Base-by-base conservation (phyloP, 2,888 invertebrate genomes). In the Zaprionus bogoriensis region DNA sequence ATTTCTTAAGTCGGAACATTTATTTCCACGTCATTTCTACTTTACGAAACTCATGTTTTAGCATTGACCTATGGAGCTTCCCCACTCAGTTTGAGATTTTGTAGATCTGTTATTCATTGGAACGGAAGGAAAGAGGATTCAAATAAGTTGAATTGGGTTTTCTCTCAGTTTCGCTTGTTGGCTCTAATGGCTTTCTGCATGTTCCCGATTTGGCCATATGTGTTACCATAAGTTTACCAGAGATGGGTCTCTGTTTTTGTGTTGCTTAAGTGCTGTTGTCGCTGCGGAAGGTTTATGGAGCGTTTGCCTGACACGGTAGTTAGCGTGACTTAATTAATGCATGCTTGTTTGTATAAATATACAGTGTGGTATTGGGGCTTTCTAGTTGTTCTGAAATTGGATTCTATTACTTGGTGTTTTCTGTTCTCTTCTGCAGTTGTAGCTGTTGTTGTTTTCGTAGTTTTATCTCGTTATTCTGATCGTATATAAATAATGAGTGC, bases 401-500 rank as follows among this genome's bases (percentile, higher is more conserved):
- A 44, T 67, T n/a, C 63, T 67, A 39, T 48, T 68, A 22, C 46
- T 74, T 64, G 55, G 52, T 73, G 60, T 64, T 66, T 41, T 71
- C 60, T 36, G 48, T 63, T 59, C 19, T 51, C 47, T 61, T 67
- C 53, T 69, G 53, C 45, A 53, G 19, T 38, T 22, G 51, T 50
- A 14, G 32, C 14, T 32, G 14, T 42, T 36, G 38, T 14, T 32
- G 17, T 27, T 12, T 23, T 42, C 72, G 59, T 51, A 65, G 48
- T 62, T 59, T 14, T 77, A 60, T 62, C 52, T 65, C 52, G 59
- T 75, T 76, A 60, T 48, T 44, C n/a, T 67, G 58, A 45, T 9
- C 44, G 44, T 57, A 62, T 63, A 60, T 62, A 55, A 60, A 63
- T 62, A 59, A 63, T 58, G 20, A 71, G 70, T 81, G 82, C 79